Evolutionary conservation across 2,113 vertebrate genomes (phyloP), one percentile per base, ranked within the genome.

Genomic region (Capreolus pygargus): DNA sequence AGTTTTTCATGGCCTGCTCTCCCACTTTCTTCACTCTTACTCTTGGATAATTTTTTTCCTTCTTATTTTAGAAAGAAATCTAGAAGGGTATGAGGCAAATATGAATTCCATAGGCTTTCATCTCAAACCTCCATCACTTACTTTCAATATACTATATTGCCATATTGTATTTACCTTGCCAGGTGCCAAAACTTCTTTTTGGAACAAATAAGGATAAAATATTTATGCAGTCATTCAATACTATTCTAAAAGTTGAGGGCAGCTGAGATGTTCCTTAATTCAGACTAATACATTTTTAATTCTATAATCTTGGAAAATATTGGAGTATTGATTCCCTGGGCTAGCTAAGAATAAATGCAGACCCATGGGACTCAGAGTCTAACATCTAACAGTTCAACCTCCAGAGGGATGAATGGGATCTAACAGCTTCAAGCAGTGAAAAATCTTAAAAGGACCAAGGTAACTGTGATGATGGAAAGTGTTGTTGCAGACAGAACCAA

Each of bases 201-300:
- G 61, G 33, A 91, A 94, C 21, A 79, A 55, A 97, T 78, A 21
- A 88, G 16, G 30, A 79, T 83, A 86, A 91, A 91, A 64, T 82
- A 86, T 57, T 89, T 91, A 96, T 83, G 14, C 4, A 83, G 27
- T 89, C 67, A 91, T 67, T 61, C 16, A 60, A 50, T 86, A 92
- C 27, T 7, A 96, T 97, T 98, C n/a, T 85, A 96, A 95, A 91
- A 86, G 45, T 64, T 94, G 54, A 95, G 30, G 47, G 57, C 17
- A 82, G n/a, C 21, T 84, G 27, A 94, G 30, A 43, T 84, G 23
- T 84, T 95, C 4, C n/a, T n/a, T 83, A 78, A 93, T 70, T 95
- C 50, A 95, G 28, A 36, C 8, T 85, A 96, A 93, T 64, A 84
- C 50, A 58, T 78, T 88, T 96, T 88, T 36, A 92, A 96, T 95